Conservation (phyloP, 2,113 vertebrate species). For the Falcunculus frontatus region DNA sequence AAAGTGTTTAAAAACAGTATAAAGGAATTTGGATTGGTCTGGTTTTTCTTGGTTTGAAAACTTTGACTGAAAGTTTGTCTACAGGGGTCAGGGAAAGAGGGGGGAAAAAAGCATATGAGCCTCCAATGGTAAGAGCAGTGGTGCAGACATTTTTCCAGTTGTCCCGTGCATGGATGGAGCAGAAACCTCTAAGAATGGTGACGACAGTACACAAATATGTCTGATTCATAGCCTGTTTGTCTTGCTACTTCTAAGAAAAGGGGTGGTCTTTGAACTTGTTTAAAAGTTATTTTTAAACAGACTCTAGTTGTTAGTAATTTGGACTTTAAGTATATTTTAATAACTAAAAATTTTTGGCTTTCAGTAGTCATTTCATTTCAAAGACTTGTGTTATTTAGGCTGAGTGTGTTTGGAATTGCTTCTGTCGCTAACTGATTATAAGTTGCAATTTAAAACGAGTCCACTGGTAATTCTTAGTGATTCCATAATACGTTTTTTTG, state of each 20-base stretch:
- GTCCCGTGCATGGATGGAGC: not conserved
- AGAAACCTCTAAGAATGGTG: not conserved
- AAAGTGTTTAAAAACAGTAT: not conserved
- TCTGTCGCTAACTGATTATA: not conserved
- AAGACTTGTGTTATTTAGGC: not conserved
- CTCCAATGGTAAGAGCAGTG: not conserved
- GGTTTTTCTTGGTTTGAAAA: not conserved
- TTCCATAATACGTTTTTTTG: not conserved
- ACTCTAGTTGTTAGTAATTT: not conserved
- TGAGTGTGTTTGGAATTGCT: not conserved
- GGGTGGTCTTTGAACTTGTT: not conserved
- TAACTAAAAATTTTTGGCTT: not conserved
- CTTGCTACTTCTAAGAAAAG: not conserved
- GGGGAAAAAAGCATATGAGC: accelerated
- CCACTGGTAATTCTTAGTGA: not conserved
- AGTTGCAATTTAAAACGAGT: not conserved
- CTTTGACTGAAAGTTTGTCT: not conserved
- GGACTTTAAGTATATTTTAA: not conserved
- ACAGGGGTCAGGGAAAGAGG: not conserved
- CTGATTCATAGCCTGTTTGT: not conserved
- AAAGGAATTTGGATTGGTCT: not conserved
- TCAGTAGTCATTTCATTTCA: not conserved
- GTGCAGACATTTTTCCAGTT: not conserved
- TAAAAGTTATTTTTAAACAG: not conserved
- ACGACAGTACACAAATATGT: not conserved